Evolutionary conservation across 2,888 invertebrate genomes (phyloP), one percentile per base, ranked within the genome.

Genomic region (Drosophila aldrichi): DNA sequence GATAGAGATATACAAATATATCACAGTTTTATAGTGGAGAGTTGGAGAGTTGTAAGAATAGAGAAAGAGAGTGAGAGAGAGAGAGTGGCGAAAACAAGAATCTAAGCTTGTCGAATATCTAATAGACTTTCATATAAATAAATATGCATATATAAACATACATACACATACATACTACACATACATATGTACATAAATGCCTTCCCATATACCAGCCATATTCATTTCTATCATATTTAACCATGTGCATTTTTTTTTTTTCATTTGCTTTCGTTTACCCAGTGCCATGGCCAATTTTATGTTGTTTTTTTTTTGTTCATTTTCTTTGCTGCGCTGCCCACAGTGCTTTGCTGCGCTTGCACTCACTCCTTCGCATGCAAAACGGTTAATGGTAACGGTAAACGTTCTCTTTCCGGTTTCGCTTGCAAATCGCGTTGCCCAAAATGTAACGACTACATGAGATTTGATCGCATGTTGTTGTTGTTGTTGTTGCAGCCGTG

Each of bases 381-480:
- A n/a, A 20, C 60, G 18, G 48, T 32, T 48, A 48, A 48, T 12
- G 46, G 46, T 72, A 72, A 77, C 79, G 67, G 70, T 77, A 64
- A 79, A 79, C 77, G 79, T 79, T 77, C 79, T 77, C 77, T 77
- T 79, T 77, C 77, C 77, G 77, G 75, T 77, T 74, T 77, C 58
- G 63, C 55, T 61, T 67, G 77, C 79, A 75, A 79, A 75, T 74
- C 70, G 75, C 66, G 75, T 55, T 70, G 77, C 79, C 77, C 79
- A 77, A 77, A 77, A 77, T 75, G 77, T 63, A 77, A 77, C 77
- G 79, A 65, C 72, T 73, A 72, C 69, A 73, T 32, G 32, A 79
- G 79, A 77, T 81, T 64, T 61, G 79, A 81, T 81, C 77, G 70
- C 77, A 65, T 75, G 68, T 64, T 65, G 74, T 71, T 77, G 77